Evolutionary conservation across 53 echinoderm and acorn worm genomes (phyloP), one percentile per base, ranked within the genome.

Genomic region (Echinarachnius parma): DNA sequence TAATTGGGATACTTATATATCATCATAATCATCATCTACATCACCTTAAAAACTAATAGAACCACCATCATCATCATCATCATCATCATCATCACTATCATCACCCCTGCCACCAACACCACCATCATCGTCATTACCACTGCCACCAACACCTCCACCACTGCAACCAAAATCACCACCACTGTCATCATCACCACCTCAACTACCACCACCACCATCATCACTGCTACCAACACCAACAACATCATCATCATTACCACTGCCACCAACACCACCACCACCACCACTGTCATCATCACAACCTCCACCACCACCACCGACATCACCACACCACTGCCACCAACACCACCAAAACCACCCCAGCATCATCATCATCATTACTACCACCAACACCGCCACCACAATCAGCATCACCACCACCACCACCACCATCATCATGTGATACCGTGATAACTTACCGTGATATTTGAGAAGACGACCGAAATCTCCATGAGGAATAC

Each of bases 391-490:
- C 35, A 20, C 14, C 42, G 9, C 18, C 27, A 16, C n/a, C 0
- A 36, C 19, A 22, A 2, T 2, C 25, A 22, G 9, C 21, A 2
- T 2, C 5, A 31, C 5, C 10, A 20, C 23, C n/a, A 18, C 20
- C 20, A 19, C 21, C 56, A 26, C 49, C 7, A 9, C 9, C 34
- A 42, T 42, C 42, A 42, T 42, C 42, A 42, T 42, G n/a, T 14
- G 14, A 9, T 14, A 42, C 42, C 8, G 28, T 34, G 14, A 22
- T 9, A 24, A 87, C 90, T 90, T 87, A 95, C 96, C 55, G 70
- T 59, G 15, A 86, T 82, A 63, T 95, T 95, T 32, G 96, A 95
- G 58, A 87, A 62, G 21, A 82, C 30, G 21, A 81, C 34, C 4
- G 83, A 83, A 29, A 95, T 46, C 21, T 61, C 48, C 5, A 87